Conservation (phyloP, 92 coral and sea anemone species). For the Zoanthus solanderi region DNA sequence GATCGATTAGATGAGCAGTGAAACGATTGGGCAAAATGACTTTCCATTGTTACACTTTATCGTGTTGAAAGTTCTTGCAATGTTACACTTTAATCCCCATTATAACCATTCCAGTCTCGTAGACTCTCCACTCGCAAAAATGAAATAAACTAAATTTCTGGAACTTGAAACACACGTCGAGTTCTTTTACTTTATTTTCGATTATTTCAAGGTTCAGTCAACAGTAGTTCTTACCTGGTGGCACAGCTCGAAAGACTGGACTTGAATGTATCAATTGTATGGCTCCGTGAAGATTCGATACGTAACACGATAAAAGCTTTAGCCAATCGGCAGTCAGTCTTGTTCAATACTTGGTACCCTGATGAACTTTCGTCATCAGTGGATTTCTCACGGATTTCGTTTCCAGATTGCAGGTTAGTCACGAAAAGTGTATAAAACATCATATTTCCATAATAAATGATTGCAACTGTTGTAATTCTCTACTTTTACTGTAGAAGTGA, state of each 20-base stretch:
- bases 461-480: neutral
- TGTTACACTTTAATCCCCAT: too few species aligned
- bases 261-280: constrained; percentile 65
- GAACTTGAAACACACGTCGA: neutral
- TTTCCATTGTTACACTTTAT: too few species aligned
- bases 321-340: constrained; percentile 60
- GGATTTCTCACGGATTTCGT: constrained; percentile 63
- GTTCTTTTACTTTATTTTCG: neutral
- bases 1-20: too few species aligned
- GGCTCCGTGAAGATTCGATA: constrained; percentile 52
- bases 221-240: constrained; percentile 34
- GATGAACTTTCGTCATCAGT: constrained; percentile 58
- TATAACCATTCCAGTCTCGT: too few species aligned
- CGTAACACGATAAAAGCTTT: constrained; percentile 32
- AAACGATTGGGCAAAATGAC: too few species aligned
- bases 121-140: too few species aligned
- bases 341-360: constrained; percentile 70
- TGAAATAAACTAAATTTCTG: too few species aligned
- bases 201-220: constrained; percentile 6
- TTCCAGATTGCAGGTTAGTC: constrained; percentile 72
- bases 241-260: constrained; percentile 56
- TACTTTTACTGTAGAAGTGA: too few species aligned
- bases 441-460: neutral
- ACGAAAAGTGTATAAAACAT: neutral
- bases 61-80: too few species aligned